These are phyloP conservation scores for Erebia ligea DNA, from an alignment of 2,888 invertebrate genomes.

Conservation along the genomic window DNA sequence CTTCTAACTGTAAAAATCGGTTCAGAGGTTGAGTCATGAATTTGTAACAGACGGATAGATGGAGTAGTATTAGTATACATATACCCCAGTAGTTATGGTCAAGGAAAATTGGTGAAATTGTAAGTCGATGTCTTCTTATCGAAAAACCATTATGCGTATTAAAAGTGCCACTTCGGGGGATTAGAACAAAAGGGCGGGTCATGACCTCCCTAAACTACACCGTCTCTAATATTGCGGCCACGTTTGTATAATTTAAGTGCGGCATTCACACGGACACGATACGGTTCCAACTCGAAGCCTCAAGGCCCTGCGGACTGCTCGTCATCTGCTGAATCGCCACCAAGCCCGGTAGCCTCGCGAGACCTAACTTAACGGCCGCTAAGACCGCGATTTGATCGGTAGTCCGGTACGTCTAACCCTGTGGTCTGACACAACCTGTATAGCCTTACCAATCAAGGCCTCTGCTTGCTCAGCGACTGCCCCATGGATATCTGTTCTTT, in stretches of 20 bases:
- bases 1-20: too few relatives aligned
- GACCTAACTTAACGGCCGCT: not conserved
- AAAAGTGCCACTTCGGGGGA: constrained; percentile 55
- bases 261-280: not conserved
- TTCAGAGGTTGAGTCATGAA: too few relatives aligned
- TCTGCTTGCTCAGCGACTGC: too few relatives aligned
- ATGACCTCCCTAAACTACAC: constrained; percentile 31
- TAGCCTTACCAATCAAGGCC: too few relatives aligned
- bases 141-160: constrained; percentile 47
- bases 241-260: constrained; percentile 13
- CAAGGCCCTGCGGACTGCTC: not conserved
- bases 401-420: too few relatives aligned
- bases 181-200: constrained; percentile 49
- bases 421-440: too few relatives aligned
- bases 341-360: not conserved
- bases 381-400: too few relatives aligned
- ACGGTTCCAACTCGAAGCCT: not conserved
- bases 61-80: too few relatives aligned
- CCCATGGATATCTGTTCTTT: too few relatives aligned
- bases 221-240: constrained; percentile 23
- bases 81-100: not conserved
- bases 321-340: not conserved
- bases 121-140: constrained; percentile 37
- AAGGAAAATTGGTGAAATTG: constrained; percentile 18
- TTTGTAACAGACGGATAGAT: not conserved